Base-by-base conservation (phyloP, 2,797 vertebrate genomes). In the Brachyrhaphis roseni region DNA sequence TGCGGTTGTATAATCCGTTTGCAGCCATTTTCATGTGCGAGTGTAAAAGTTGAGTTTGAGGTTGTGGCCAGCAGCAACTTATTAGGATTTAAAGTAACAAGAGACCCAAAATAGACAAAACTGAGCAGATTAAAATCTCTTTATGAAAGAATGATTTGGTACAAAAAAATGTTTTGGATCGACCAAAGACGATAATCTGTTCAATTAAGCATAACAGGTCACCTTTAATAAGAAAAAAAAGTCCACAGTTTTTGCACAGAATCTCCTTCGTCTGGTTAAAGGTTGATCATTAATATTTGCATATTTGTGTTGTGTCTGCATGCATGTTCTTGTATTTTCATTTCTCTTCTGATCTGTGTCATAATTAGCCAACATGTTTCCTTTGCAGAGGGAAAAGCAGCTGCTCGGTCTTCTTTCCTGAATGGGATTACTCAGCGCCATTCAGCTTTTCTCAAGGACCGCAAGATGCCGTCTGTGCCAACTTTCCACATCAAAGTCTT, bases 391-490 rank as follows among this genome's bases (percentile, higher is more conserved):
- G 41, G 13, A 46, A 28, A 46, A 71, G 15, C 31, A 1, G 6
- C 15, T 81, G 80, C 20, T 41, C 64, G 23, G 39, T n/a, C 73
- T 28, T 26, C 1, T 51, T 41, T 86, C 46, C 79, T 86, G 76
- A 47, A 93, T 93, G 89, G 85, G 80, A 76, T 87, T 80, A 13
- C 72, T 91, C 43, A 84, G n/a, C 15, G 72, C 59, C 36, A 12
- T 79, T 45, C 66, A 62, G 76, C 31, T 84, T 45, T 51, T 75
- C 49, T 2, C 87, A 0, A 80, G n/a, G 75, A 36, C 78, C 55
- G 76, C 79, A 78, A 87, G 78, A 78, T 62, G 82, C 75, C 49
- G 34, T 74, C 59, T 71, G 36, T 41, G 39, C 75, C 80, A 41
- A 2, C 55, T 78, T 64, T 45, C 34, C 71, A 47, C 62, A 39